These are phyloP conservation scores for Entomobrya proxima DNA, from an alignment of 2,888 invertebrate genomes.

Conservation along the genomic window DNA sequence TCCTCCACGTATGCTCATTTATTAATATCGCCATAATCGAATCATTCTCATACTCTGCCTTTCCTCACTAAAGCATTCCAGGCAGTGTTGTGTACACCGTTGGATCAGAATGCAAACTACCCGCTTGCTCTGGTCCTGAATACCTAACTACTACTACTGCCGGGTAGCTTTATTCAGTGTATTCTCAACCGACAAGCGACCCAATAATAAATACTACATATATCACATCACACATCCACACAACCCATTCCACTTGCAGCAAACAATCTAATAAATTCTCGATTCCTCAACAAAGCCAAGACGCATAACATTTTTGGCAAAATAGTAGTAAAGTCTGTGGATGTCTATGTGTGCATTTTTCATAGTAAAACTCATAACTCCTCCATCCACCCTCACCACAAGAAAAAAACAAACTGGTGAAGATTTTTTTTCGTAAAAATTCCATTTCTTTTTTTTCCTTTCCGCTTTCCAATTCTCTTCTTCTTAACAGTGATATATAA, in stretches of 20 bases:
- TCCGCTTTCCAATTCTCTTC: slow-evolving; percentile 52
- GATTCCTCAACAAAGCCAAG: slow-evolving; percentile 28
- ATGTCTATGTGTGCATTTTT: background rate
- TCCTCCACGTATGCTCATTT: too few species aligned
- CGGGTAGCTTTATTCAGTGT: background rate
- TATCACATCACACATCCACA: slow-evolving; percentile 15
- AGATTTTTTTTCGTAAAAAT: slow-evolving; percentile 55
- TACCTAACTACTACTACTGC: slow-evolving; percentile 18
- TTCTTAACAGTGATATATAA: slow-evolving; percentile 35
- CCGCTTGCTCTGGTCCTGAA: slow-evolving; percentile 4
- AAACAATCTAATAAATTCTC: slow-evolving; percentile 32
- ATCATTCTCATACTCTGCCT: background rate
- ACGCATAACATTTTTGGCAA: slow-evolving; percentile 40
- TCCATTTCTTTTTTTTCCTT: slow-evolving; percentile 58
- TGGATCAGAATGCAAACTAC: slow-evolving; percentile 55
- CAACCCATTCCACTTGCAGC: slow-evolving; percentile 40
- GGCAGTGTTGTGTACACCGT: slow-evolving; percentile 5
- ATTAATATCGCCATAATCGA: background rate
- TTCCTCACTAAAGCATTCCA: background rate
- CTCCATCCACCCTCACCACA: background rate
- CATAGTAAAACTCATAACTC: slow-evolving; percentile 2
- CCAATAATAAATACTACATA: slow-evolving; percentile 22
- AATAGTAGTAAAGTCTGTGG: background rate
- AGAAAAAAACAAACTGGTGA: slow-evolving; percentile 16
- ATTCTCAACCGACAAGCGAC: background rate